These are phyloP conservation scores for Microctonus hyperodae DNA, from an alignment of 2,888 invertebrate species.

Conservation along the genomic window DNA sequence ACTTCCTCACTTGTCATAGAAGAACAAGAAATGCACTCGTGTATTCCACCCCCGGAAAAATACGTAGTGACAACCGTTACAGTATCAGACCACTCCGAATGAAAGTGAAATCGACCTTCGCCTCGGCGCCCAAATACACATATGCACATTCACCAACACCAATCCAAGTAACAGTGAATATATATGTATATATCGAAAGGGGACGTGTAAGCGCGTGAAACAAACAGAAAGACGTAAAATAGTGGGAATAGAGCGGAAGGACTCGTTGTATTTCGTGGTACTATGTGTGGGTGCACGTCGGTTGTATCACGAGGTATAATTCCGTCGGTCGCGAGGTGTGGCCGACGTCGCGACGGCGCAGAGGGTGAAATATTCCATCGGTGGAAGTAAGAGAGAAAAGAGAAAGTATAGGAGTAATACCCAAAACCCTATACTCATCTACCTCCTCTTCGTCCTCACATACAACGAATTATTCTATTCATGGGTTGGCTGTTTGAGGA, in stretches of 20 bases:
- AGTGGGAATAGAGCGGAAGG: background rate
- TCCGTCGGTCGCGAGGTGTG: constrained; percentile 36
- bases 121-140: background rate
- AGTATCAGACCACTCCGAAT: constrained; percentile 1
- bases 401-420: constrained; percentile 11
- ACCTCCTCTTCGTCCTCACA: constrained; percentile 29
- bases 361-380: background rate
- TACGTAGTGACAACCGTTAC: background rate
- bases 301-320: constrained; percentile 16
- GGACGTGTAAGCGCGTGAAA: background rate
- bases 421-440: constrained; percentile 26
- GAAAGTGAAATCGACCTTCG: constrained; percentile 24
- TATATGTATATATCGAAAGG: background rate
- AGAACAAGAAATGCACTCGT: background rate
- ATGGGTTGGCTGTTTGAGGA: constrained; percentile 8
- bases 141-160: background rate
- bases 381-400: background rate
- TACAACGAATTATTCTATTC: constrained; percentile 45
- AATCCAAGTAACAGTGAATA: background rate
- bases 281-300: background rate
- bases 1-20: background rate
- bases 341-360: constrained; percentile 34
- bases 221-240: background rate
- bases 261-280: background rate
- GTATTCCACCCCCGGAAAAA: background rate